Evolutionary conservation across 2,888 invertebrate genomes (phyloP), one percentile per base, ranked within the genome.

Genomic region (Chesias legatella): DNA sequence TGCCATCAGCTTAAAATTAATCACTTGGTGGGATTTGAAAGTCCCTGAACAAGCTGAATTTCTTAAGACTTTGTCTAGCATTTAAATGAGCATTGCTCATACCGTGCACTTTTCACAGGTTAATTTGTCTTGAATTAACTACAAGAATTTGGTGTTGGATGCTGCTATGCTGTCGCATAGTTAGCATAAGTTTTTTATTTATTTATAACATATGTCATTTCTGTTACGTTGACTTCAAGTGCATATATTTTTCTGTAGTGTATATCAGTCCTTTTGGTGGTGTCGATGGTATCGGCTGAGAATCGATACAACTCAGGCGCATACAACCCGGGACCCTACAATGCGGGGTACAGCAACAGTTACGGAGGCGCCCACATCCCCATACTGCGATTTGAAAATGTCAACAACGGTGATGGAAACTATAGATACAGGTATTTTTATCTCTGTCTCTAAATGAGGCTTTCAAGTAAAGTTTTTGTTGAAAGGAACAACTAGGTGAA

Each of bases 381-480:
- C 28, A 91, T 91, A 49, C 63, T 91, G 10, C 81, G 89, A 44
- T 91, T 89, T 60, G 89, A 90, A 42, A 91, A 90, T 49, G 81
- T 85, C 21, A 91, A 91, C 67, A 90, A 91, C 57, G 90, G 90
- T 11, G 90, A 90, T 56, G 92, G 91, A 33, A 90, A 82, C 50
- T 92, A 92, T 63, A 88, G 89, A 68, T 92, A 90, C 77, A 90
- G 88, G 91, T 91, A 64, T 63, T 67, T 11, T 8, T 25, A 37
- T 35, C 10, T 35, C 29, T 36, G 31, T 22, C 20, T 13, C 13
- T 13, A 4, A 8, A n/a, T n/a, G n/a, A n/a, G n/a, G n/a, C n/a
- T n/a, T n/a, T n/a, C n/a, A n/a, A n/a, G n/a, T n/a, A n/a, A n/a
- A n/a, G n/a, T n/a, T n/a, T n/a, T n/a, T n/a, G n/a, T n/a, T n/a